Evolutionary conservation across 2,113 vertebrate species (phyloP).

Genomic region (Bagarius yarrelli): DNA sequence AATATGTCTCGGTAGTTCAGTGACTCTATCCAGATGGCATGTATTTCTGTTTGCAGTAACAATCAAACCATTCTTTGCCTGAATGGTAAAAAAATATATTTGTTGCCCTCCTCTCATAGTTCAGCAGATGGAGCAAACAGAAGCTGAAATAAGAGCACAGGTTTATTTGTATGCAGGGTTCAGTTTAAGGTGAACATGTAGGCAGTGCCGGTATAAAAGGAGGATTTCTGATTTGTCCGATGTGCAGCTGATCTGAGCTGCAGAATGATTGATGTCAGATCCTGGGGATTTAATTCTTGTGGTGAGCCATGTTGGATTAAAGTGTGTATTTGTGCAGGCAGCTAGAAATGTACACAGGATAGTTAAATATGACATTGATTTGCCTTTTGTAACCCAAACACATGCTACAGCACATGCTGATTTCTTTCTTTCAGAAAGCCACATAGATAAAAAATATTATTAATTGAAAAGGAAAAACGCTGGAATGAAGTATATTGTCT

Average conservation of each 20-base stretch:
- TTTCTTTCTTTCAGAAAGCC: slow-evolving; percentile 4
- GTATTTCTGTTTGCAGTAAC: neutral
- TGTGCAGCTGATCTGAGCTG: neutral
- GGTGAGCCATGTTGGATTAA: slow-evolving; percentile 20
- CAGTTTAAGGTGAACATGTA: slow-evolving; percentile 24
- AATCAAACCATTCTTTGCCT: neutral
- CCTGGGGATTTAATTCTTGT: slow-evolving; percentile 12
- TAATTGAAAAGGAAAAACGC: no score
- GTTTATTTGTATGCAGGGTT: slow-evolving; percentile 31
- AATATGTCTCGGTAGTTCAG: slow-evolving; percentile 21
- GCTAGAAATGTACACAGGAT: slow-evolving; percentile 10
- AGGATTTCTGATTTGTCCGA: slow-evolving; percentile 5
- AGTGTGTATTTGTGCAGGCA: slow-evolving; percentile 29
- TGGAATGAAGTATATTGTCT: no score
- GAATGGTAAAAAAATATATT: neutral
- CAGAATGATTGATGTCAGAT: slow-evolving; percentile 19
- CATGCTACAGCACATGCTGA: neutral
- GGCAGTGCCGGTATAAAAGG: neutral
- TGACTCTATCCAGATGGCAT: neutral
- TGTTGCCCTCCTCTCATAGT: neutral
- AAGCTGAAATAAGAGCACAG: neutral
- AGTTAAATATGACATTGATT: neutral
- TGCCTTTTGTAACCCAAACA: neutral
- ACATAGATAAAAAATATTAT: neutral
- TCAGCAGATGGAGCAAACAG: slow-evolving; percentile 10